Evolutionary conservation across 2,113 vertebrate genomes (phyloP).

Genomic region (Platichthys stellatus): DNA sequence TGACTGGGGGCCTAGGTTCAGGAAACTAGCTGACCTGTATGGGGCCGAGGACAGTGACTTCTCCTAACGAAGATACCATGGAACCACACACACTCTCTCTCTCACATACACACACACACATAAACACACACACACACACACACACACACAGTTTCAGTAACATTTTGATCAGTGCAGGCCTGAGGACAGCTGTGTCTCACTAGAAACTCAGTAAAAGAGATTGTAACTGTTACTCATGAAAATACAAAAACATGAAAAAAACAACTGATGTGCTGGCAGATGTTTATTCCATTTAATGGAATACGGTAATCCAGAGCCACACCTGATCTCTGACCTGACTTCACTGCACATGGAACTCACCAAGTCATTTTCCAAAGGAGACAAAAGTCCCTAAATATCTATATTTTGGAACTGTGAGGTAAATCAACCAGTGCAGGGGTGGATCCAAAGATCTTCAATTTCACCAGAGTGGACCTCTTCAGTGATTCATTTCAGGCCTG

Average conservation of each 20-base stretch:
- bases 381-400: constrained; percentile 1
- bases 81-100: background rate
- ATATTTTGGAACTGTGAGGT: constrained; percentile 5
- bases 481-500: constrained; percentile 28
- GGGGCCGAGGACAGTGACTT: constrained; percentile 90
- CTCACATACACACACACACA: background rate
- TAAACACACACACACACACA: background rate
- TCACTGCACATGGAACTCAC: constrained; percentile 1
- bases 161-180: background rate
- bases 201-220: background rate
- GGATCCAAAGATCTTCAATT: constrained; percentile 27
- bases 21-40: constrained; percentile 95
- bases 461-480: constrained; percentile 4
- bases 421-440: constrained; percentile 23
- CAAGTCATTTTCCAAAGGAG: constrained; percentile 1
- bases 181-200: background rate
- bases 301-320: background rate
- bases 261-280: constrained; percentile 17
- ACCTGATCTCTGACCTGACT: constrained; percentile 18
- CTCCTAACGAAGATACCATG: constrained; percentile 80
- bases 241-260: background rate
- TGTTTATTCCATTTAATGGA: background rate
- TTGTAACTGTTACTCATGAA: background rate
- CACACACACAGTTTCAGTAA: background rate
- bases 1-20: constrained; percentile 96